Evolutionary conservation across 2,797 vertebrate genomes (phyloP), one percentile per base, ranked within the genome.

Genomic region (Tadarida brasiliensis): DNA sequence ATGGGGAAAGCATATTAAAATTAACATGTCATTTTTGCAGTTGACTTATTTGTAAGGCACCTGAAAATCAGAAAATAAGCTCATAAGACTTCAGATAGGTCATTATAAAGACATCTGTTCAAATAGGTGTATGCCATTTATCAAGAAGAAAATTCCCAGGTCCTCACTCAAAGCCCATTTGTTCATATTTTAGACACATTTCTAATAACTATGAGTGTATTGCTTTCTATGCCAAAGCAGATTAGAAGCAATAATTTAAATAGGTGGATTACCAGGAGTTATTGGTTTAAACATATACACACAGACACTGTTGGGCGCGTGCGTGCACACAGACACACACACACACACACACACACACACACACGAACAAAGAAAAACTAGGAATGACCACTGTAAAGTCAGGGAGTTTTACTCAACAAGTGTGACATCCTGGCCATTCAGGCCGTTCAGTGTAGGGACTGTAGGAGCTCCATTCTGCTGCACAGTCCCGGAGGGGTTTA

Each of bases 1-100:
- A 73, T 19, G 65, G 67, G 57, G 17, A 81, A 93, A 73, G 5
- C 11, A 59, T 85, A 65, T 81, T 76, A 78, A 92, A 90, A 67
- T 54, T 39, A 73, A 11, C 26, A 47, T 77, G 33, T 30, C 9
- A 35, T 44, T 84, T 95, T 61, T 12, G 44, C 47, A 91, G 2
- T 81, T 91, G 20, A 51, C n/a, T 81, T 90, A 28, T 80, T 90
- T 86, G 9, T 10, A 87, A 95, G 65, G 3, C 24, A 83, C n/a
- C 15, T 77, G 87, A 81, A 81, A 92, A 91, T 71, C 51, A 93
- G 77, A 90, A 87, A 90, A 81, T 84, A 67, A 94, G 14, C 6
- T 74, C 4, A 26, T 33, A 39, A 56, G n/a, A 33, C 24, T 4
- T 63, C 11, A 49, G 30, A 59, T 20, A 80, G n/a, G 9, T 16